Percentiles rank a stretch among this genome's conserved stretches.
These are phyloP conservation scores for Coregonus ussuriensis DNA, from an alignment of 2,797 vertebrate genomes.

Conservation along the genomic window DNA sequence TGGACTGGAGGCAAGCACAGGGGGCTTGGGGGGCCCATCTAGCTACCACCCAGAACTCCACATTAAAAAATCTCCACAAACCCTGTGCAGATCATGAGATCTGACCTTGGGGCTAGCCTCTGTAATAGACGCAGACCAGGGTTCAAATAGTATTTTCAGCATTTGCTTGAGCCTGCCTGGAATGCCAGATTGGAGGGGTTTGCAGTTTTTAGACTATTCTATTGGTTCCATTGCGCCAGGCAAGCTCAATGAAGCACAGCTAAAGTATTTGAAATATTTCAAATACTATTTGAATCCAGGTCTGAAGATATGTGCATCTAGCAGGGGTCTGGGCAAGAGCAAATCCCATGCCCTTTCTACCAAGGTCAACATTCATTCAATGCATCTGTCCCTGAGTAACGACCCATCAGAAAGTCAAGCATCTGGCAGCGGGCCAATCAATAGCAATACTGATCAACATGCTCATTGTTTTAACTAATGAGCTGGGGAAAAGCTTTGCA, in stretches of 20 bases:
- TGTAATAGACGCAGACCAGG: background rate
- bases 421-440: slow-evolving; percentile 74
- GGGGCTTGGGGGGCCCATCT: background rate
- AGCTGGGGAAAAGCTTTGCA: slow-evolving; percentile 63
- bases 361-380: slow-evolving; percentile 68
- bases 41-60: slow-evolving; percentile 22
- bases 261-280: background rate
- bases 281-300: background rate
- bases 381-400: slow-evolving; percentile 60
- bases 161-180: background rate
- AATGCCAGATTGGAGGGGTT: too few relatives aligned
- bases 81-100: slow-evolving; percentile 12
- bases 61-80: slow-evolving; percentile 32
- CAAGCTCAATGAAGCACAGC: too few relatives aligned
- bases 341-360: slow-evolving; percentile 49
- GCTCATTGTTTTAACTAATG: slow-evolving; percentile 73
- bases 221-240: too few relatives aligned
- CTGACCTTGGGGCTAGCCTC: background rate
- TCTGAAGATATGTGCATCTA: background rate
- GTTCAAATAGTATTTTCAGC: background rate
- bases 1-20: slow-evolving; percentile 29
- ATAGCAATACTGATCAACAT: slow-evolving; percentile 73
- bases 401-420: slow-evolving; percentile 62
- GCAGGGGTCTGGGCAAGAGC: slow-evolving; percentile 34
- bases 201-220: too few relatives aligned